phyloP scores from a whole-genome alignment of 1,140 invertebrate genomes.

The Eufriesea mexicana region DNA sequence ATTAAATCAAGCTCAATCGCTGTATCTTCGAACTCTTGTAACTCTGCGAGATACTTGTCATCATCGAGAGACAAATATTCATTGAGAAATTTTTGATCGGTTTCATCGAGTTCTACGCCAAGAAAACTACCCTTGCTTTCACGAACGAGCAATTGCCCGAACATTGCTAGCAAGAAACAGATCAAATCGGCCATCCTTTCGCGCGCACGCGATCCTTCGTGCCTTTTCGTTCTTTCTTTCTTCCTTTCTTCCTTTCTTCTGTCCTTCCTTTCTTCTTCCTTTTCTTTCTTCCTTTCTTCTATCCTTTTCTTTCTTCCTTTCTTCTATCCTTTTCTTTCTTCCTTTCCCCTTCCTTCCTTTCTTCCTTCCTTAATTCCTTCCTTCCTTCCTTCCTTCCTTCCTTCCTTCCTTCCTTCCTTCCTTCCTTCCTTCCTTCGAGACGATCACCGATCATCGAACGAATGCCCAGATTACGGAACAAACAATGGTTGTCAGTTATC shows the following conservation, averaged over 20 bases:
- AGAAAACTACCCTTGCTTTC: slow-evolving; percentile 57
- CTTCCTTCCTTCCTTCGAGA: too few species aligned
- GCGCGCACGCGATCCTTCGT: neutral
- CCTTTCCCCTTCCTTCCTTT: neutral
- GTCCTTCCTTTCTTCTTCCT: neutral
- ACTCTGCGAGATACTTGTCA: slow-evolving; percentile 69
- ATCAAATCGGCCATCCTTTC: slow-evolving; percentile 39
- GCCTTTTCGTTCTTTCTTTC: too few species aligned
- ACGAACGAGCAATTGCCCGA: slow-evolving; percentile 45
- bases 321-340: too few species aligned
- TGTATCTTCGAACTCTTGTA: slow-evolving; percentile 74
- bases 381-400: neutral
- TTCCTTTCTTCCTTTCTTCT: neutral
- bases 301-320: too few species aligned
- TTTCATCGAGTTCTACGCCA: slow-evolving; percentile 67
- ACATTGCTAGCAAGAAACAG: slow-evolving; percentile 53
- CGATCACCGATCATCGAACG: slow-evolving; percentile 20
- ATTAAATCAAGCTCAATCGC: slow-evolving; percentile 77
- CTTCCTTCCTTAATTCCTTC: neutral
- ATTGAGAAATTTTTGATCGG: slow-evolving; percentile 72
- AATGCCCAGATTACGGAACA: neutral
- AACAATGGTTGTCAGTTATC: too few species aligned
- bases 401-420: too few species aligned
- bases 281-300: too few species aligned
- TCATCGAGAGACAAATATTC: slow-evolving; percentile 73